Evolutionary conservation across 2,113 vertebrate species (phyloP).

Genomic region (Burhinus bistriatus): DNA sequence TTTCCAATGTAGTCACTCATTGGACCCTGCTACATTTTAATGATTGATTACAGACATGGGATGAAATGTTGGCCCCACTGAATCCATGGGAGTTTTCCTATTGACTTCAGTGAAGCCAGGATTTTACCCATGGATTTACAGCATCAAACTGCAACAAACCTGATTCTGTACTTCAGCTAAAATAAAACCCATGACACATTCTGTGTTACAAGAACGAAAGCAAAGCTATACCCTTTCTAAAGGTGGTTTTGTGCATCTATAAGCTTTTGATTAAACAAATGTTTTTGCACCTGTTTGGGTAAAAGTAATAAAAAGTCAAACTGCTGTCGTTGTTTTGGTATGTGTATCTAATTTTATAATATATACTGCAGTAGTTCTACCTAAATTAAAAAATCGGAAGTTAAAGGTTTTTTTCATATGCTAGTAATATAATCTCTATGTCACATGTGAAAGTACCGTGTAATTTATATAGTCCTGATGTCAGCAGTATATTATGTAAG

Average conservation of each 20-base stretch:
- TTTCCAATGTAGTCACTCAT: slow-evolving; percentile 35
- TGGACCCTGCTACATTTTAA: slow-evolving; percentile 59
- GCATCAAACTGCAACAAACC: slow-evolving; percentile 26
- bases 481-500: slow-evolving; percentile 72
- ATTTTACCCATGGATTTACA: slow-evolving; percentile 27
- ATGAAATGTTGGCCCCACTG: not conserved
- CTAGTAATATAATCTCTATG: slow-evolving; percentile 66
- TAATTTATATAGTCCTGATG: slow-evolving; percentile 71
- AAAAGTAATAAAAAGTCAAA: slow-evolving; percentile 59
- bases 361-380: slow-evolving; percentile 10
- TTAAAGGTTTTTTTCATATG: slow-evolving; percentile 54
- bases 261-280: not conserved
- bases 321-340: not conserved
- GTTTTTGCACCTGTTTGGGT: slow-evolving; percentile 56
- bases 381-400: slow-evolving; percentile 60
- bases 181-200: not conserved
- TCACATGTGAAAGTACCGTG: slow-evolving; percentile 67
- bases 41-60: slow-evolving; percentile 65
- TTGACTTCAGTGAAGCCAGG: not conserved
- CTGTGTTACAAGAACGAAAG: not conserved
- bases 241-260: not conserved
- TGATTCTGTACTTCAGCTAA: slow-evolving; percentile 52
- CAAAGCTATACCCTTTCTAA: slow-evolving; percentile 4
- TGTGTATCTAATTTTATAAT: slow-evolving; percentile 45
- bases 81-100: slow-evolving; percentile 27